Evolutionary conservation across 2,888 invertebrate species (phyloP), one percentile per base, ranked within the genome.

Genomic region (Drosophila paranaensis): DNA sequence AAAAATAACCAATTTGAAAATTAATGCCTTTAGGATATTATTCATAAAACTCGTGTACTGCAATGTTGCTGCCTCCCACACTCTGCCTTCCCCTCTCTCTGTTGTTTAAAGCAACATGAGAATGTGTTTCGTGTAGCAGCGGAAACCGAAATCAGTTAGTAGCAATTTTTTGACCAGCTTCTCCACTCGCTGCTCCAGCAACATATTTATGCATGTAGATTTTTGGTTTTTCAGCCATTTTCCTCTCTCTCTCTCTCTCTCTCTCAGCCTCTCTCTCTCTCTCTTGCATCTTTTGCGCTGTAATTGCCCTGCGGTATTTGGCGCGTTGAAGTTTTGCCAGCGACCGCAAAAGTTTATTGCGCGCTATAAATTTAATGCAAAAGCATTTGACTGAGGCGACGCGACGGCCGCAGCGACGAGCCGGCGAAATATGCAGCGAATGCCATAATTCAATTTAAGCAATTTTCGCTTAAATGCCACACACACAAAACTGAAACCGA

Each of bases 1-100:
- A 78, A 89, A 88, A 88, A 83, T 89, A 90, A 87, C 82, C 86
- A 89, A 90, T 89, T 90, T 90, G 81, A 89, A 89, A 90, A 90
- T 90, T 90, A 90, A 89, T 90, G 90, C 84, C 88, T 78, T 73
- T 51, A 84, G 88, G 90, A 87, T 88, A 88, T 89, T 86, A 88
- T 89, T 89, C 90, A 88, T 89, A 90, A 88, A 89, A 84, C 79
- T 87, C 89, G 60, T 85, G 73, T 75, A 71, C 70, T 64, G 70
- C 74, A 60, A 55, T 80, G 58, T 61, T 61, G 62, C 42, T 54
- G 54, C n/a, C 2, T 3, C 39, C n/a, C 35, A 0, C 53, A 6
- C 25, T n/a, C 25, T 37, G 20, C 14, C 20, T 6, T 9, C 35
- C 3, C 37, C 14, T 37, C 14, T 14, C 14, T 60, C 33, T 58